phyloP scores from a whole-genome alignment of 2,888 invertebrate species.

The Reticulitermes lucifugus region DNA sequence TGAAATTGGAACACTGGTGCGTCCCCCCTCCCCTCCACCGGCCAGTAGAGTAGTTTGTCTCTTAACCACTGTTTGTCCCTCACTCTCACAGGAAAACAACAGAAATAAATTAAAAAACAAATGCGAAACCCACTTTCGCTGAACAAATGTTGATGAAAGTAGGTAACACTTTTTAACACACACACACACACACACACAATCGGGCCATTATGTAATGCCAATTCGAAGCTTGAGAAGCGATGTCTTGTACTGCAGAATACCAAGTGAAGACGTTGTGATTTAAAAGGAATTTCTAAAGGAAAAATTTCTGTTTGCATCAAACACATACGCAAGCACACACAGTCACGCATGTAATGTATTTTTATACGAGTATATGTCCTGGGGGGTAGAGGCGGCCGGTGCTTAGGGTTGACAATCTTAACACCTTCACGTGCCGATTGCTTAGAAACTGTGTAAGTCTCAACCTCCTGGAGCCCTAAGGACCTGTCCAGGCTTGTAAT shows the following conservation, averaged over 20 bases:
- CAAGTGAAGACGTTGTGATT: too few relatives aligned
- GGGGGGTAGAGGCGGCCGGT: too few relatives aligned
- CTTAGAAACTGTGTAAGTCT: too few relatives aligned
- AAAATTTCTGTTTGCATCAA: too few relatives aligned
- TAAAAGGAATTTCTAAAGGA: too few relatives aligned
- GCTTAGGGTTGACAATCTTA: too few relatives aligned
- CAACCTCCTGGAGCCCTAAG: too few relatives aligned
- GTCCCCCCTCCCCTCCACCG: background rate
- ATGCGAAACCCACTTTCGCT: constrained; percentile 40
- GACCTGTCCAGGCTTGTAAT: too few relatives aligned
- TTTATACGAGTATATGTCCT: too few relatives aligned
- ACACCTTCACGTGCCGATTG: too few relatives aligned
- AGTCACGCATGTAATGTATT: too few relatives aligned
- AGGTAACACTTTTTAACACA: constrained; percentile 37
- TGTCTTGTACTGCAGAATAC: constrained; percentile 1
- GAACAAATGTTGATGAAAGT: constrained; percentile 41
- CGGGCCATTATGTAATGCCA: constrained; percentile 21
- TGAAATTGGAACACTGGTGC: constrained; percentile 1
- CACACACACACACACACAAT: constrained; percentile 17
- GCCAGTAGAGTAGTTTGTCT: background rate
- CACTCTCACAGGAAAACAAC: constrained; percentile 30
- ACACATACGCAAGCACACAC: too few relatives aligned
- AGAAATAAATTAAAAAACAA: constrained; percentile 27
- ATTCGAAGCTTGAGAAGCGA: background rate
- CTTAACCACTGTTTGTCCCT: background rate